Evolutionary conservation across 2,797 vertebrate genomes (phyloP).

Genomic region (Pipistrellus nathusii): DNA sequence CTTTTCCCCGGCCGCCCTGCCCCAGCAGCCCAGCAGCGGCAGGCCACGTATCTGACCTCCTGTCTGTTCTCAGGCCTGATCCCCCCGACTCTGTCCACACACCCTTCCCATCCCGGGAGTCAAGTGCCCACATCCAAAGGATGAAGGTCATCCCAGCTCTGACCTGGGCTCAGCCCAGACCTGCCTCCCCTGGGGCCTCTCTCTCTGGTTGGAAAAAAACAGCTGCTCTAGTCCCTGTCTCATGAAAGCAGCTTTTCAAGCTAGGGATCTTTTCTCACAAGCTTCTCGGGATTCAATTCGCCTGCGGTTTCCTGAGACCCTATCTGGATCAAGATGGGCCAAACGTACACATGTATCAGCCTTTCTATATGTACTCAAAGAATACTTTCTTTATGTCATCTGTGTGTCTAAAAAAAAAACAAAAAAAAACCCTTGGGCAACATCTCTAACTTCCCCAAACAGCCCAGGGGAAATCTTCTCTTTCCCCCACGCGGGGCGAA

Average conservation of each 20-base stretch:
- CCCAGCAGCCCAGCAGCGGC: slow-evolving; percentile 28
- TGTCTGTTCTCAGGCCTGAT: neutral
- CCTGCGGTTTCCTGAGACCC: neutral
- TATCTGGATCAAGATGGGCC: slow-evolving; percentile 49
- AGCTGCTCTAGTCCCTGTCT: neutral
- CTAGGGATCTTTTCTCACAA: slow-evolving; percentile 56
- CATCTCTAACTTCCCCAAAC: neutral
- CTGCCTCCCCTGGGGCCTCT: slow-evolving; percentile 63
- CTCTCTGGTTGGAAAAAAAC: slow-evolving; percentile 66
- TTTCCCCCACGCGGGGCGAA: neutral
- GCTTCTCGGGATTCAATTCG: slow-evolving; percentile 22
- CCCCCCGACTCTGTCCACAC: neutral
- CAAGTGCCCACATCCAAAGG: neutral
- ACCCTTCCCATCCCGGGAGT: neutral
- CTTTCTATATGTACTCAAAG: neutral
- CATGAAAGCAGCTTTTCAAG: neutral
- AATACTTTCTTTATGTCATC: slow-evolving; percentile 24
- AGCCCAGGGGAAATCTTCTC: neutral
- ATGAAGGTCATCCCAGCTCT: slow-evolving; percentile 50
- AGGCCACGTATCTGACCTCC: neutral
- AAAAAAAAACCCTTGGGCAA: neutral
- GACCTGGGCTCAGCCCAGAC: slow-evolving; percentile 71
- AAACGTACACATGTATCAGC: slow-evolving; percentile 2
- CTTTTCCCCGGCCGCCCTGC: neutral
- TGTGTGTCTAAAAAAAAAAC: neutral